Base-by-base conservation (phyloP, 2,113 vertebrate species). In the Butorides virescens region DNA sequence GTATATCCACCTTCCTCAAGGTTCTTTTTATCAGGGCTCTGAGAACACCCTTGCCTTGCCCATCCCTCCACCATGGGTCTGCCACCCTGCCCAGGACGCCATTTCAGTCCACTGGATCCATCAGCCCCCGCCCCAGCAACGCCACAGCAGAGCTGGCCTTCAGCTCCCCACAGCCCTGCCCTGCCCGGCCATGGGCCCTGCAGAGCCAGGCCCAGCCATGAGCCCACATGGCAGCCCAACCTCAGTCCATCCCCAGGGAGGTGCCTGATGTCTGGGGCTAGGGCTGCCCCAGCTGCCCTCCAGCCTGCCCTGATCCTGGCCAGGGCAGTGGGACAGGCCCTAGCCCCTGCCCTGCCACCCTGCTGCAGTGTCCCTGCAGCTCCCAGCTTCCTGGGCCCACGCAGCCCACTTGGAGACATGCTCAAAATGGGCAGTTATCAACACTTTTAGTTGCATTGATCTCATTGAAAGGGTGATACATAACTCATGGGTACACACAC, bases 41-140 rank as follows among this genome's bases (percentile, higher is more conserved):
- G 50, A 3, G 2, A 39, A 55, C 62, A 79, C 23, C 5, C 14
- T 1, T 15, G 9, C 17, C 16, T 73, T 46, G 10, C 13, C 15
- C 0, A 0, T 7, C 2, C 39, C 17, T 1, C 1, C 10, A 2
- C 19, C 1, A 1, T 7, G n/a, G 22, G 52, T 62, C 19, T 73
- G 37, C 30, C 1, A 2, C 12, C 15, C 44, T n/a, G 29, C 23
- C n/a, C n/a, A 37, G 9, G 32, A 37, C 7, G 7, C 27, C 27
- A 37, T 44, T 50, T 58, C 32, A 53, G 37, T 36, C 34, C 29
- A 20, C 10, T 1, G 0, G 9, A 11, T 21, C 27, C 37, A 18
- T 34, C 55, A 62, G n/a, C 6, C 27, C 22, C 56, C 47, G 22
- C 17, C 10, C 10, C 55, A 46, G 37, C 1, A 3, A 36, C 3